A percentile compares a stretch with the other conserved stretches of the same genome.
phyloP scores from a whole-genome alignment of 2,113 vertebrate genomes.

The Notarius lentiginosus region DNA sequence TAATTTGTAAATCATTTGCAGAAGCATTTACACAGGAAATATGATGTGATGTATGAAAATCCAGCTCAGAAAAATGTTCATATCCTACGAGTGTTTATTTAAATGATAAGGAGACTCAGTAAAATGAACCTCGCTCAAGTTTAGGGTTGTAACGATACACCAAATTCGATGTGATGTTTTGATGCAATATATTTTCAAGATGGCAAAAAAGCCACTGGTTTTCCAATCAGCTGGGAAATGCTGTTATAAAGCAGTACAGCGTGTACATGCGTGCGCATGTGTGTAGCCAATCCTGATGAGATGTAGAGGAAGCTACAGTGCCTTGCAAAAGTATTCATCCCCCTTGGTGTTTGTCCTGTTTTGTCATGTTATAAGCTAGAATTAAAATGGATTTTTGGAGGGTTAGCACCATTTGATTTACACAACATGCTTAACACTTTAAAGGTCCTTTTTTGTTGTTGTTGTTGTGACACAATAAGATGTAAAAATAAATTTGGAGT shows the following conservation, averaged over 20 bases:
- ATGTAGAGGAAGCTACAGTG: neutral
- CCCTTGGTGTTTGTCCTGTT: too few relatives aligned
- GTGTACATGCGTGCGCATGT: too few relatives aligned
- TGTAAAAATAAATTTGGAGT: too few relatives aligned
- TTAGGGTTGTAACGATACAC: neutral
- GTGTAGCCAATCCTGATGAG: neutral
- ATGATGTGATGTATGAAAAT: neutral
- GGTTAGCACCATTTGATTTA: too few relatives aligned
- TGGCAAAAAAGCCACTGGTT: neutral
- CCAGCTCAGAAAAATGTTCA: neutral
- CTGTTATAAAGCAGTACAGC: too few relatives aligned
- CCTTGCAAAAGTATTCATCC: too few relatives aligned
- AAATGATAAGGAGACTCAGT: neutral
- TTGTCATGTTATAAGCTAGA: too few relatives aligned
- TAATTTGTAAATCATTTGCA: neutral
- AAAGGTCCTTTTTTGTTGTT: too few relatives aligned
- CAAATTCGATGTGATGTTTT: neutral
- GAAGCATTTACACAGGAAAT: neutral
- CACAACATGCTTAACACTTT: too few relatives aligned
- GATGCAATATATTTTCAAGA: neutral
- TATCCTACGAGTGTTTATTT: neutral
- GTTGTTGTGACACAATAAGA: too few relatives aligned
- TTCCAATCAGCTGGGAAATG: neutral
- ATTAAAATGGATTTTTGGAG: too few relatives aligned
- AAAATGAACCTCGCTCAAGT: neutral